phyloP scores from a whole-genome alignment of 2,113 vertebrate species.

The Stigmatopora argus region DNA sequence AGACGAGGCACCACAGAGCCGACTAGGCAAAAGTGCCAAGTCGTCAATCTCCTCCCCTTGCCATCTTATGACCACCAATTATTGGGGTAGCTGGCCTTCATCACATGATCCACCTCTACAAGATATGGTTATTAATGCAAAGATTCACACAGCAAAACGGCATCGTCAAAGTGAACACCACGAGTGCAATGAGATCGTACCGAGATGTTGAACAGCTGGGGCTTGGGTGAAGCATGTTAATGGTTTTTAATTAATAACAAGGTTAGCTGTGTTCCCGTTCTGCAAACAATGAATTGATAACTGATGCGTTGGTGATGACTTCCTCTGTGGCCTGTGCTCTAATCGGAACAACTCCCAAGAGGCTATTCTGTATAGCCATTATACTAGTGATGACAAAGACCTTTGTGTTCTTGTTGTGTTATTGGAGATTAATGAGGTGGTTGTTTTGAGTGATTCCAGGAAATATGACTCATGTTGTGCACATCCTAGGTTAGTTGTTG shows the following conservation, averaged over 20 bases:
- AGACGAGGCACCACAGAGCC: slow-evolving; percentile 1
- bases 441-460: no score
- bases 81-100: slow-evolving; percentile 40
- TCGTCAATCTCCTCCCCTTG: slow-evolving; percentile 21
- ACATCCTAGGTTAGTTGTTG: not conserved
- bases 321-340: slow-evolving; percentile 1
- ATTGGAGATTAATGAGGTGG: not conserved
- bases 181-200: slow-evolving; percentile 19
- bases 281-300: slow-evolving; percentile 27
- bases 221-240: slow-evolving; percentile 32
- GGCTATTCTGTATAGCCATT: slow-evolving; percentile 1
- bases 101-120: slow-evolving; percentile 24
- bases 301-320: not conserved
- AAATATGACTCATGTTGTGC: not conserved
- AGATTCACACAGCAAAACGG: no score
- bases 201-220: slow-evolving; percentile 37
- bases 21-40: not conserved
- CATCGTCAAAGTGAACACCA: no score
- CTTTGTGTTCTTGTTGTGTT: slow-evolving; percentile 1
- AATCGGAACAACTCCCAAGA: slow-evolving; percentile 5
- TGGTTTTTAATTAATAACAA: slow-evolving; percentile 46
- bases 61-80: slow-evolving; percentile 35
- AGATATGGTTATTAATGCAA: slow-evolving; percentile 45
- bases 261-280: slow-evolving; percentile 36
- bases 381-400: slow-evolving; percentile 9